phyloP scores from a whole-genome alignment of 2,113 vertebrate genomes.

The Esox niger region DNA sequence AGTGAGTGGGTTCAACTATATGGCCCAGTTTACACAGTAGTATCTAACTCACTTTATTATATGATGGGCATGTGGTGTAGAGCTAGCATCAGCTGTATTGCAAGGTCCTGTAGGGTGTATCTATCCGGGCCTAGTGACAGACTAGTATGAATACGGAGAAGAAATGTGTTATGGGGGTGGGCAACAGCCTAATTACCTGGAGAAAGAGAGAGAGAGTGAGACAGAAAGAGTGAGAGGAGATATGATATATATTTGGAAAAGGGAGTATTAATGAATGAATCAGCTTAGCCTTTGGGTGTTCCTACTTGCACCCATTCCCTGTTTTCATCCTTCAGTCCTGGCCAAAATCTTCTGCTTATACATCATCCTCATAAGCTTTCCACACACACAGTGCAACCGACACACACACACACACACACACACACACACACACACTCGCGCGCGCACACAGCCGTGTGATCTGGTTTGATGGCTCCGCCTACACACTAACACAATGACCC shows the following conservation, averaged over 20 bases:
- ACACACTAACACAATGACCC: background rate
- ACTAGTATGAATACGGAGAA: background rate
- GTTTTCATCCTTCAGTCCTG: constrained; percentile 9
- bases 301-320: constrained; percentile 23
- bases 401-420: constrained; percentile 44
- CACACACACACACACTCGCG: constrained; percentile 23
- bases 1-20: constrained; percentile 76
- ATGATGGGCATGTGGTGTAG: too few relatives aligned
- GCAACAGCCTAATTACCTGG: too few relatives aligned
- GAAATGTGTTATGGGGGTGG: too few relatives aligned
- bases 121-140: too few relatives aligned
- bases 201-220: background rate
- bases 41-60: too few relatives aligned
- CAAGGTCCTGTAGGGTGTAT: too few relatives aligned
- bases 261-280: background rate
- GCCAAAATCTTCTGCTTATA: constrained; percentile 32
- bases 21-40: constrained; percentile 65
- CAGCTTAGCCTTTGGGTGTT: constrained; percentile 13
- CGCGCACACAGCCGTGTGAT: constrained; percentile 5
- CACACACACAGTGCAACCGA: constrained; percentile 41
- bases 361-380: constrained; percentile 62
- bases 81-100: too few relatives aligned
- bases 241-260: background rate
- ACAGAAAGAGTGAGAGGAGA: background rate
- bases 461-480: background rate